Evolutionary conservation across 1,140 invertebrate genomes (phyloP).

Genomic region (Lasioglossum albipes): DNA sequence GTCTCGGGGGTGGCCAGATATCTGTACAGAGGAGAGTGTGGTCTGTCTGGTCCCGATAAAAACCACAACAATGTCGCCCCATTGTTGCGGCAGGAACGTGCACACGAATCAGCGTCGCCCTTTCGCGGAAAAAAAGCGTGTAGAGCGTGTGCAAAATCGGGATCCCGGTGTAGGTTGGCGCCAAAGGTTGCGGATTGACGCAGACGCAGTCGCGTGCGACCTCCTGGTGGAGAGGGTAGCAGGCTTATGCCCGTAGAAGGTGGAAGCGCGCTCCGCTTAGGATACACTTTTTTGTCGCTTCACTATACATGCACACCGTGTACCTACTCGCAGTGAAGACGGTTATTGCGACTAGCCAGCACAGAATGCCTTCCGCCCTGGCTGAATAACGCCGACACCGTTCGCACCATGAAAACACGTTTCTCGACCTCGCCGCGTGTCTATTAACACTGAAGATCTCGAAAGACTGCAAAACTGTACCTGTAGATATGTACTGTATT

Average conservation of each 20-base stretch:
- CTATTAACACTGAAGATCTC: conserved; percentile 8
- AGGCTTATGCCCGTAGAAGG: conserved; percentile 29
- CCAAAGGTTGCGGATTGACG: not conserved
- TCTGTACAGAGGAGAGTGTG: not conserved
- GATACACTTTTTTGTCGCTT: conserved; percentile 17
- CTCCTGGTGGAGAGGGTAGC: not conserved
- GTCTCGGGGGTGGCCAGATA: too few relatives aligned
- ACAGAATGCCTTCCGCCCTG: conserved; percentile 36
- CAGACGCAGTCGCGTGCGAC: conserved; percentile 9
- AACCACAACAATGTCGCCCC: too few relatives aligned
- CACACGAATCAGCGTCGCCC: not conserved
- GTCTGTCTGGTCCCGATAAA: too few relatives aligned
- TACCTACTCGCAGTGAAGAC: not conserved
- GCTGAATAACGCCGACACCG: conserved; percentile 19
- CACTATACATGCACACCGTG: not conserved
- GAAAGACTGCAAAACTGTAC: too few relatives aligned
- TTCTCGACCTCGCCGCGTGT: not conserved
- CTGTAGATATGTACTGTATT: too few relatives aligned
- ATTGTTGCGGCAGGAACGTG: not conserved
- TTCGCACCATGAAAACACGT: conserved; percentile 15
- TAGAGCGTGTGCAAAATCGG: not conserved
- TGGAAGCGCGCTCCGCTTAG: conserved; percentile 22
- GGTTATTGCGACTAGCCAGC: conserved; percentile 29
- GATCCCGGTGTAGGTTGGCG: conserved; percentile 21
- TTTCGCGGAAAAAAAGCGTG: conserved; percentile 2